A percentile compares a stretch with the other conserved stretches of the same genome.
These are phyloP conservation scores for Ichneumon xanthorius DNA, from an alignment of 2,888 invertebrate genomes.

Conservation along the genomic window DNA sequence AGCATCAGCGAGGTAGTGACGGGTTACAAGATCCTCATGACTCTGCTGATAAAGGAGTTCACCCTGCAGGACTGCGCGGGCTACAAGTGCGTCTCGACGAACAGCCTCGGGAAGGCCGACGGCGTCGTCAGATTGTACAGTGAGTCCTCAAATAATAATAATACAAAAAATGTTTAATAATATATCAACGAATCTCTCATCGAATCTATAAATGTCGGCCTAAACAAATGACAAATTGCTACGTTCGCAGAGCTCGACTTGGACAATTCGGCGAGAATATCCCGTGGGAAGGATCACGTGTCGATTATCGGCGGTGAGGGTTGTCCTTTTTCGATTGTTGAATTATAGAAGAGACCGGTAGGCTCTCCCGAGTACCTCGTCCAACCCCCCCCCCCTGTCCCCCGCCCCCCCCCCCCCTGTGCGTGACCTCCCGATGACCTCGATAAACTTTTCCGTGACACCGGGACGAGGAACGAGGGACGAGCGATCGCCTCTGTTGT, in stretches of 20 bases:
- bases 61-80: slow-evolving; percentile 89
- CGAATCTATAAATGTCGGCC: background rate
- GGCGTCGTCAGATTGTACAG: slow-evolving; percentile 91
- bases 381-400: background rate
- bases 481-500: slow-evolving; percentile 6
- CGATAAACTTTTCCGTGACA: slow-evolving; percentile 25
- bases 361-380: slow-evolving; percentile 12
- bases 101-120: slow-evolving; percentile 92
- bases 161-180: background rate
- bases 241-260: slow-evolving; percentile 86
- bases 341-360: slow-evolving; percentile 53
- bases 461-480: slow-evolving; percentile 16
- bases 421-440: background rate
- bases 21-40: slow-evolving; percentile 92
- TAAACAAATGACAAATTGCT: slow-evolving; percentile 50
- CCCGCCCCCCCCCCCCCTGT: background rate
- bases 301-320: slow-evolving; percentile 87
- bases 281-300: slow-evolving; percentile 86
- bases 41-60: slow-evolving; percentile 88
- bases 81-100: slow-evolving; percentile 93
- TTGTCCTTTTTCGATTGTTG: slow-evolving; percentile 44
- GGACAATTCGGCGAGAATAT: slow-evolving; percentile 86
- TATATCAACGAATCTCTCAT: background rate
- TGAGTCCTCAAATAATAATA: slow-evolving; percentile 81
- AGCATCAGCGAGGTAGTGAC: slow-evolving; percentile 89